Percentiles rank a stretch among this genome's conserved stretches.
These are phyloP conservation scores for Epinephelus cyanopodus DNA, from an alignment of 2,113 vertebrate genomes.

Conservation along the genomic window DNA sequence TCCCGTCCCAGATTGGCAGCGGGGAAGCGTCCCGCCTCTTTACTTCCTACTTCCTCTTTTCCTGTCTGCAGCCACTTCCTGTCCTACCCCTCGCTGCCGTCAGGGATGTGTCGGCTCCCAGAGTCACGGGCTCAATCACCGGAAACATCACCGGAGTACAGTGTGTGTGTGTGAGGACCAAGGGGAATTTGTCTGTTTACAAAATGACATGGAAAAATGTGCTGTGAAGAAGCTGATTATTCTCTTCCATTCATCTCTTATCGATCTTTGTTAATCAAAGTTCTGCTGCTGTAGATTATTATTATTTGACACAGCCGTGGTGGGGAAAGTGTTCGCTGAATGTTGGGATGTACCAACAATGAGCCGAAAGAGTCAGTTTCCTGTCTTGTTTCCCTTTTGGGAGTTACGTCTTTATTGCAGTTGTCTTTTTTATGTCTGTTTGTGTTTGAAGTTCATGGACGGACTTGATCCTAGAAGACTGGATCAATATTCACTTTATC, in stretches of 20 bases:
- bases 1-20: constrained; percentile 76
- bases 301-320: not conserved
- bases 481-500: constrained; percentile 1
- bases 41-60: constrained; percentile 78
- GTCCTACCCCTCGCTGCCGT: constrained; percentile 63
- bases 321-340: not conserved
- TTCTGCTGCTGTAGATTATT: not conserved
- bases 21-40: constrained; percentile 73
- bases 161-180: not conserved
- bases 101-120: constrained; percentile 60
- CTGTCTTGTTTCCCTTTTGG: constrained; percentile 24
- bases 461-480: not conserved
- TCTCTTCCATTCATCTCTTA: not conserved
- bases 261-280: not conserved
- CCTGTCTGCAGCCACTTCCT: constrained; percentile 79
- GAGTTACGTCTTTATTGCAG: not conserved
- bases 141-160: constrained; percentile 50
- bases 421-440: constrained; percentile 24
- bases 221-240: not conserved
- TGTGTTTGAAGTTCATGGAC: constrained; percentile 39
- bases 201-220: not conserved
- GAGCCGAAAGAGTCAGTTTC: constrained; percentile 43
- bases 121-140: constrained; percentile 65
- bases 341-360: constrained; percentile 5
- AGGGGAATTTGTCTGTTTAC: constrained; percentile 18